Evolutionary conservation across 2,888 invertebrate species (phyloP).

Genomic region (Ischnura elegans): DNA sequence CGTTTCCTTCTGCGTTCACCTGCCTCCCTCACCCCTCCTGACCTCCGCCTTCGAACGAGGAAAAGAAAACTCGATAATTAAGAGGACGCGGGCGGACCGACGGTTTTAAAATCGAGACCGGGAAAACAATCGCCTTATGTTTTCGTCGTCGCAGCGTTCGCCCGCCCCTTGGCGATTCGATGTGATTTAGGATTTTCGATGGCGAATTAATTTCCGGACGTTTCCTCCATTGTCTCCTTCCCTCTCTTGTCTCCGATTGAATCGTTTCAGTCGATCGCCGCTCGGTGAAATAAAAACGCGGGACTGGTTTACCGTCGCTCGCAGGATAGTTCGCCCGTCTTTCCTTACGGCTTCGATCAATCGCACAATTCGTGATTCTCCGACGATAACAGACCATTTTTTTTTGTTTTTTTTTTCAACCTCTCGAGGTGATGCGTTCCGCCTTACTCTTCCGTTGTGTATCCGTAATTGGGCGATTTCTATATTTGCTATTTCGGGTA

Average conservation of each 20-base stretch:
- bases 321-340: not conserved
- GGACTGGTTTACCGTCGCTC: not conserved
- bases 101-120: not conserved
- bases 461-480: slow-evolving; percentile 27
- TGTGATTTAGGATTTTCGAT: not conserved
- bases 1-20: not conserved
- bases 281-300: not conserved
- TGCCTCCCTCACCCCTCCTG: not conserved
- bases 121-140: slow-evolving; percentile 3
- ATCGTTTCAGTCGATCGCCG: not conserved
- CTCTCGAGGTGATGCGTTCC: not conserved
- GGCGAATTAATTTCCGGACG: slow-evolving; percentile 18
- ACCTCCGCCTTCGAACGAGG: not conserved
- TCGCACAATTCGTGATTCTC: not conserved
- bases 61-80: slow-evolving; percentile 31
- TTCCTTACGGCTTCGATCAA: not conserved
- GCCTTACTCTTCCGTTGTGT: not conserved
- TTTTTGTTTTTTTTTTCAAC: too few relatives aligned
- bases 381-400: too few relatives aligned
- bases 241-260: not conserved
- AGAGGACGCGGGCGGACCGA: not conserved
- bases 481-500: slow-evolving; percentile 31
- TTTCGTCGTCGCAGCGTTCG: not conserved
- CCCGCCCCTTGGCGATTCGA: not conserved
- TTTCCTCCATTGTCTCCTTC: not conserved